Evolutionary conservation across 2,797 vertebrate species (phyloP), one percentile per base, ranked within the genome.

Genomic region (Oreortyx pictus): DNA sequence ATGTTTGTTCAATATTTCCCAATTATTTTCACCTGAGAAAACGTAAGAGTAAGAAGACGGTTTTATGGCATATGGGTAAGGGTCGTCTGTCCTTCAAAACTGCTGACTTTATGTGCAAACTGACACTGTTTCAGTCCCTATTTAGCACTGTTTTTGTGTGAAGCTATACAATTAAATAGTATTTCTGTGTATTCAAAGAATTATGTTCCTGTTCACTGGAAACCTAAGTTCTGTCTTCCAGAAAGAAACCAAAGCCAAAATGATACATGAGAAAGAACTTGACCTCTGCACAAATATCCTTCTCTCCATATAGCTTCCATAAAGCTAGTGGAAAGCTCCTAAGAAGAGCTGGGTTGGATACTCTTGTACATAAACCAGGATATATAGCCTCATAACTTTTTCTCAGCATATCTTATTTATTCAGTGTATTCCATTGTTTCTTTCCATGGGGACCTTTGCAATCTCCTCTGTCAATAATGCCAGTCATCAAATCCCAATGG

Each of bases 361-460:
- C 7, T 90, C n/a, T 70, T 84, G 49, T 71, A 70, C 85, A 66
- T 82, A 96, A 94, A 94, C 46, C 46, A 89, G 85, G 87, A 96
- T 86, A 95, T 94, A 96, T 62, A 78, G 82, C 76, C 88, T 85
- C 82, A 88, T 94, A 96, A 93, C 29, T 78, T 92, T 93, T 93
- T 84, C 64, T 86, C 64, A 82, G 37, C 71, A 19, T 94, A 74
- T 89, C 81, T 94, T 93, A 94, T 94, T 92, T 94, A 92, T 96
- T 94, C 92, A 76, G 50, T 83, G 56, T 89, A 90, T 96, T 94
- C 76, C 59, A 39, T 11, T 20, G 5, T 87, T 39, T 93, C 82
- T 73, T 94, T 92, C 86, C 68, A 89, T 0, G 8, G 68, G n/a
- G 84, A 93, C 72, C 46, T 27, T 87, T 78, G 73, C 76, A 88